Evolutionary conservation across 2,113 vertebrate genomes (phyloP), one percentile per base, ranked within the genome.

Genomic region (Gobius niger): DNA sequence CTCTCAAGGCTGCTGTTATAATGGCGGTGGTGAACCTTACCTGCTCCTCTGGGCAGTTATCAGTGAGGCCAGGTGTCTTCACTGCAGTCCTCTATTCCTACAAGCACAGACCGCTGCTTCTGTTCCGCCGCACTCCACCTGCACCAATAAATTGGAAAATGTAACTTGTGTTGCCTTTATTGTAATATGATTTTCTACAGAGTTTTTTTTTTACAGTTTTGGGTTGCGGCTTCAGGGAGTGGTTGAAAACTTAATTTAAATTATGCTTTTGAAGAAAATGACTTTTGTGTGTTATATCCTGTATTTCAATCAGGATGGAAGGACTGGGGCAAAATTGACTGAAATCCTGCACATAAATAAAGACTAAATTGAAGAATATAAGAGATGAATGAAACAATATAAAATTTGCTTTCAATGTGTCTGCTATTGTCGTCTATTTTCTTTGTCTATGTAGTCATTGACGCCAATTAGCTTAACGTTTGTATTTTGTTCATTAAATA

Each of bases 41-140:
- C 73, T 67, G 63, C 70, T 70, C 73, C 77, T 78, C 60, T 47
- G 62, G 73, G 73, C 59, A 75, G 47, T 82, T 84, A 81, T 88
- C 72, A 72, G 70, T 52, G 24, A 13, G 60, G 70, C 72, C 78
- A 77, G 16, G 51, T 68, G 65, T 75, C 74, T 59, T 64, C 51
- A 61, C 67, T 75, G 75, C 65, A 70, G 70, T 52, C 50, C 68
- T 41, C 41, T 76, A 15, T 65, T 62, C 34, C 6, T 41, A 61
- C 14, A 42, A 18, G 47, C 18, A 65, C 13, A 52, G 44, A 40
- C 16, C 65, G 12, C 9, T 18, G 41, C 61, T 68, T 50, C 44
- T 68, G 24, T 59, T 34, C 24, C n/a, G 46, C 4, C 15, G 44
- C 47, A 53, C 19, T 40, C 53, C 61, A 13, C 14, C 44, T 7